Evolutionary conservation across 2,113 vertebrate genomes (phyloP).

Genomic region (Ascaphus truei): DNA sequence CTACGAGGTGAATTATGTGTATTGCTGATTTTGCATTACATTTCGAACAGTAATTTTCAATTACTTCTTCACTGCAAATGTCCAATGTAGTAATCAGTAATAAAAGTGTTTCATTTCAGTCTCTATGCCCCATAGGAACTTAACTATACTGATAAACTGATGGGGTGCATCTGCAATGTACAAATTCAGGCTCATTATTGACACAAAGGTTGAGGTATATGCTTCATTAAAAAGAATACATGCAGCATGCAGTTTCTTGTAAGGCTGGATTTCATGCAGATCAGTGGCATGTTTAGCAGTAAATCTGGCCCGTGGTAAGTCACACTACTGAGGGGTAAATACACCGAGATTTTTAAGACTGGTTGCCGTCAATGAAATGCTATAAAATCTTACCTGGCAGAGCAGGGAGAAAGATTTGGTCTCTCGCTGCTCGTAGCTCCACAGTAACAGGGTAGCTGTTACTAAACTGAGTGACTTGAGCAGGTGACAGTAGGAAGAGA

Average conservation of each 20-base stretch:
- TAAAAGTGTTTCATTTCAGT: no score
- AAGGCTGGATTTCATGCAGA: background rate
- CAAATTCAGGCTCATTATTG: no score
- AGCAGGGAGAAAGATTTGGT: constrained; percentile 12
- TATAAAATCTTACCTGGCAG: constrained; percentile 15
- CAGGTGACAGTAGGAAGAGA: constrained; percentile 44
- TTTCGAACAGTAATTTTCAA: no score
- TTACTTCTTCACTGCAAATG: no score
- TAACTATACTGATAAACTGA: no score
- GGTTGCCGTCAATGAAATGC: background rate
- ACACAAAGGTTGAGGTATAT: background rate
- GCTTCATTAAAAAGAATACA: background rate
- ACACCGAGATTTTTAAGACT: background rate
- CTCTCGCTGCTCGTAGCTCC: constrained; percentile 22
- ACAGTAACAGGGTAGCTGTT: constrained; percentile 35
- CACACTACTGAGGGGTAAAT: background rate
- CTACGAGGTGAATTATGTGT: no score
- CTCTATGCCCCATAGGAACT: no score
- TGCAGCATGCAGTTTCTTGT: background rate
- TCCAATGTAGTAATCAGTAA: no score
- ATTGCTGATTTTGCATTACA: no score
- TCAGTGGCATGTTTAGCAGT: background rate
- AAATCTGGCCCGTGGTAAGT: background rate
- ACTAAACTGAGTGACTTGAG: constrained; percentile 43
- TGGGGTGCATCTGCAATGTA: no score